phyloP scores from a whole-genome alignment of 2,797 vertebrate species.

The Kryptolebias ocellatus region DNA sequence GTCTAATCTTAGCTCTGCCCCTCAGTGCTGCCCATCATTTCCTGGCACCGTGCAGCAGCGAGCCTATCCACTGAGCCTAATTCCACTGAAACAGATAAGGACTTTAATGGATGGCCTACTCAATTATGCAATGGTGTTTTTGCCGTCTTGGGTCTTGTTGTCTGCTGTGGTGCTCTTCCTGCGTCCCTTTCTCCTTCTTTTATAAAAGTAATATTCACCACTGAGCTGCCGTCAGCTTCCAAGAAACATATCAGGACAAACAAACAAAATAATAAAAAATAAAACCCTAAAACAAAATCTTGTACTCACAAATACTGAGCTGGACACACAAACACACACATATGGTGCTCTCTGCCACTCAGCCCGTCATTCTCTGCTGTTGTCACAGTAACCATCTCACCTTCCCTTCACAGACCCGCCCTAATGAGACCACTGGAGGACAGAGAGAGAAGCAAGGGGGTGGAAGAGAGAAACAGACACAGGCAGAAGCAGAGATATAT shows the following conservation, averaged over 20 bases:
- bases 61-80: conserved; percentile 67
- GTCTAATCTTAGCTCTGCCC: conserved; percentile 78
- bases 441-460: conserved; percentile 55
- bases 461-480: conserved; percentile 60
- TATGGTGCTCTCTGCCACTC: conserved; percentile 48
- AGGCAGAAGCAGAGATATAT: conserved; percentile 68
- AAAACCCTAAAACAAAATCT: conserved; percentile 8
- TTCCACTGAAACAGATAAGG: conserved; percentile 70
- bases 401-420: conserved; percentile 79
- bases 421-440: conserved; percentile 82
- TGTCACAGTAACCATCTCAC: conserved; percentile 86
- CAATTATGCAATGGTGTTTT: conserved; percentile 70
- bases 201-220: conserved; percentile 28
- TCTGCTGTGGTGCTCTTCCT: conserved; percentile 25
- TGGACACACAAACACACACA: conserved; percentile 28
- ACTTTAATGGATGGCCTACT: conserved; percentile 70
- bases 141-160: conserved; percentile 40
- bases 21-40: conserved; percentile 75
- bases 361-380: conserved; percentile 74
- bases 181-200: not conserved
- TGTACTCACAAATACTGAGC: conserved; percentile 36
- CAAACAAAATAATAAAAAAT: conserved; percentile 8
- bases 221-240: conserved; percentile 18
- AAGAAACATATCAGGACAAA: conserved; percentile 13
- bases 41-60: conserved; percentile 62